phyloP scores from a whole-genome alignment of 2,113 vertebrate genomes.

The zebrafish (Danio rerio) region DNA sequence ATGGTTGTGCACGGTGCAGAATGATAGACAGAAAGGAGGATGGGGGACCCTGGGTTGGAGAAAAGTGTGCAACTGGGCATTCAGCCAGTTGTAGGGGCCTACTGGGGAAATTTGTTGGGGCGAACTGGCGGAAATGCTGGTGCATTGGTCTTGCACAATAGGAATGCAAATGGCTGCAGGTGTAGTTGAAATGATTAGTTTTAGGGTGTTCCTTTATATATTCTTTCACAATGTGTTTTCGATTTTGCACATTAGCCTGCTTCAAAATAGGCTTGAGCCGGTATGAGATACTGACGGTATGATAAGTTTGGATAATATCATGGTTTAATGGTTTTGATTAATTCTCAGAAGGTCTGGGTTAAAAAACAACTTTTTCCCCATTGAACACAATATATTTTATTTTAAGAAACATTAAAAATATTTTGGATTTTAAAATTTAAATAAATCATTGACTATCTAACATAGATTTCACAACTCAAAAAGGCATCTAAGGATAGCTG shows the following conservation, averaged over 20 bases:
- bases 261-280: neutral
- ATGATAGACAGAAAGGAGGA: constrained; percentile 11
- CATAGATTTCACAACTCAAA: too few species aligned
- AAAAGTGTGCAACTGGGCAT: constrained; percentile 1
- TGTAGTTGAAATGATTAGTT: neutral
- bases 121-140: constrained; percentile 59
- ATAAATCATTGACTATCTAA: too few species aligned
- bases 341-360: too few species aligned
- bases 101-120: constrained; percentile 58
- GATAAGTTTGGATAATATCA: too few species aligned
- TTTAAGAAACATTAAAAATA: too few species aligned
- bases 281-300: too few species aligned
- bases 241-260: neutral
- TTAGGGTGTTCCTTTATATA: neutral
- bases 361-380: too few species aligned
- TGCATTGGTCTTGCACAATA: constrained; percentile 39
- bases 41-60: constrained; percentile 20
- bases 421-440: too few species aligned
- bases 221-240: neutral
- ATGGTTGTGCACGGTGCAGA: neutral
- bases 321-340: too few species aligned
- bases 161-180: neutral
- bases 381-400: too few species aligned
- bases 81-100: constrained; percentile 55
- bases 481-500: too few species aligned